A percentile compares a stretch with the other conserved stretches of the same genome.
Conservation (phyloP, 2,113 vertebrate species). For the Pterocles orientalis region DNA sequence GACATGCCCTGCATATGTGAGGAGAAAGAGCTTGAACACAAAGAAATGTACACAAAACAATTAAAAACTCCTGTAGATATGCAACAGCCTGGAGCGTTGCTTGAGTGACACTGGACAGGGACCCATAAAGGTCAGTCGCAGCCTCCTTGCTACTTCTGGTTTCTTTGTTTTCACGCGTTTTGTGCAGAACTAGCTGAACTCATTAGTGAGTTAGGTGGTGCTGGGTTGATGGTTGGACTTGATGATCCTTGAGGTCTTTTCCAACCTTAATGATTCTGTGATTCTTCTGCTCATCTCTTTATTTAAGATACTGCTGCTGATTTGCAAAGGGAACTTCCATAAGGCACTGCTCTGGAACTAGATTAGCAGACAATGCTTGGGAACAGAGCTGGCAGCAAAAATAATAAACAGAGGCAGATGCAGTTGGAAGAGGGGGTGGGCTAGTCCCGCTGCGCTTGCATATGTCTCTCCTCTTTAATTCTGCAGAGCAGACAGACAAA, state of each 20-base stretch:
- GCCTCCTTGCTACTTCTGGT: background rate
- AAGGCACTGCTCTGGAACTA: background rate
- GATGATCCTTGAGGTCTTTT: too few relatives aligned
- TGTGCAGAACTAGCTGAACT: background rate
- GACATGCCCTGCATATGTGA: background rate
- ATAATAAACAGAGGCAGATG: conserved; percentile 63
- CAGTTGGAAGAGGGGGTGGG: conserved; percentile 22
- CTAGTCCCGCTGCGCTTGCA: conserved; percentile 42
- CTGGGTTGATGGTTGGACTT: too few relatives aligned
- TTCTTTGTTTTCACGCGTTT: background rate
- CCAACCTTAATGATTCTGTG: too few relatives aligned
- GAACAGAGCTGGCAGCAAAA: conserved; percentile 32
- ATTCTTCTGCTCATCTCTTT: background rate
- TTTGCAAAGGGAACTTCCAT: background rate
- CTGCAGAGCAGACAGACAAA: conserved; percentile 29
- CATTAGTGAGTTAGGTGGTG: too few relatives aligned
- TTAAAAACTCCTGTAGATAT: background rate
- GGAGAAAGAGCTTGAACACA: background rate
- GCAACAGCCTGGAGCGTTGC: background rate
- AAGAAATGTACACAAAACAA: background rate
- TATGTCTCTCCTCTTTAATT: conserved; percentile 45
- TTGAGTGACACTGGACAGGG: background rate
- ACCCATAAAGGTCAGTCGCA: background rate
- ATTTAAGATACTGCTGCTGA: background rate
- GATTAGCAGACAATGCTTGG: conserved; percentile 2